Evolutionary conservation across 2,888 invertebrate genomes (phyloP), one percentile per base, ranked within the genome.

Genomic region (Rhingia campestris): DNA sequence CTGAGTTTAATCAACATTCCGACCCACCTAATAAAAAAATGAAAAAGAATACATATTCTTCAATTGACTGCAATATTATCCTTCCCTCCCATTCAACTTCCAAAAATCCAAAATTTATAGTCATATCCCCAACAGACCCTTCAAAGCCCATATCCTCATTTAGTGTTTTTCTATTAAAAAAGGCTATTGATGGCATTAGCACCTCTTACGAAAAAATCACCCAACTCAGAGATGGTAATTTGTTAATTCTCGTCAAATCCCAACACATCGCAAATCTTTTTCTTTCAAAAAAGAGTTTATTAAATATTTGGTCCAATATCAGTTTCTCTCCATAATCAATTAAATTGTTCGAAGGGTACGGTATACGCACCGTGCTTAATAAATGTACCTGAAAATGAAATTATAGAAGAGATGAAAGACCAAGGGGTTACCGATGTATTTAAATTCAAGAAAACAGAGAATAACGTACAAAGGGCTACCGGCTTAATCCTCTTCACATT

Each of bases 361-460:
- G 53, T 45, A 6, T 67, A 67, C 14, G 74, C 67, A 7, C 69
- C 61, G 32, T 63, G 54, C 54, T 41, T 76, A 32, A 70, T 47
- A 3, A 63, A 70, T 33, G 47, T 64, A 6, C 12, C 77, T 6
- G 70, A 70, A 14, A n/a, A 12, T 22, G 64, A 70, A 43, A 70
- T 63, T 45, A 43, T 77, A 4, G 53, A 49, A 3, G 77, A 77
- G 58, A 63, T 77, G 69, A 63, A 51, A 43, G 6, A 10, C 3
- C 69, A 69, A 69, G 63, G 63, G 0, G 63, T 77, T 7, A 70
- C 33, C 41, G 63, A 70, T 6, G 70, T 70, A 6, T 74, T 10
- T n/a, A 66, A 74, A 43, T 75, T 56, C 5, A 64, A 58, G 10
- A 64, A 66, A 51, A 22, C n/a, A 2, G 22, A 41, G 10, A 35